Evolutionary conservation across 2,888 invertebrate genomes (phyloP).

Genomic region (Ormyrus rosae): DNA sequence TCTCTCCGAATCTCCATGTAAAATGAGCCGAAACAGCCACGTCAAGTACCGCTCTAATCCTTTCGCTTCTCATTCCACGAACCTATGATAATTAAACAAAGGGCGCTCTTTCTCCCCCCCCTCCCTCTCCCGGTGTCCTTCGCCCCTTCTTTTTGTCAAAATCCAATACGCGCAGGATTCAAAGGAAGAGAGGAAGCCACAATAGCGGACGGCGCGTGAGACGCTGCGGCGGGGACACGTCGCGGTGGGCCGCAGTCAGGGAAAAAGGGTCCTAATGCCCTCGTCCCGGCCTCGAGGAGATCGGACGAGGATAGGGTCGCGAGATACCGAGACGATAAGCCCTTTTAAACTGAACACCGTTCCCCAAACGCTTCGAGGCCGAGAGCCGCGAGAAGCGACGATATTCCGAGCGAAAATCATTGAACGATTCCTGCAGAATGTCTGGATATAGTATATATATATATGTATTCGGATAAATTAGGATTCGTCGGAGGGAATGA

Average conservation of each 20-base stretch:
- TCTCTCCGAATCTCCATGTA: slow-evolving; percentile 13
- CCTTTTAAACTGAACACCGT: slow-evolving; percentile 61
- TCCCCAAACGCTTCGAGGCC: neutral
- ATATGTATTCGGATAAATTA: neutral
- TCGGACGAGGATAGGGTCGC: slow-evolving; percentile 60
- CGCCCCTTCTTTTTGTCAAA: slow-evolving; percentile 15
- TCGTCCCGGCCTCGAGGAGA: slow-evolving; percentile 53
- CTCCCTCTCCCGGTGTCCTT: no score
- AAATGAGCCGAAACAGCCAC: neutral
- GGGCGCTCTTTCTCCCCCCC: neutral
- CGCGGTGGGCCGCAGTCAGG: slow-evolving; percentile 59
- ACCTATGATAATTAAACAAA: slow-evolving; percentile 50
- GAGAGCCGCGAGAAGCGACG: neutral
- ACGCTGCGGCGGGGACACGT: slow-evolving; percentile 24
- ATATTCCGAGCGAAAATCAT: neutral
- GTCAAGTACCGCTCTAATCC: slow-evolving; percentile 33
- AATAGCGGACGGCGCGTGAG: slow-evolving; percentile 24
- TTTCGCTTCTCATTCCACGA: slow-evolving; percentile 12
- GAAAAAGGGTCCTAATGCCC: slow-evolving; percentile 58
- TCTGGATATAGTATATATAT: neutral
- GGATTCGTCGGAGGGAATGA: neutral
- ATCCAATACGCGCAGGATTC: slow-evolving; percentile 1
- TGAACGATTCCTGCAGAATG: neutral
- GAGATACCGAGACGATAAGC: slow-evolving; percentile 64
- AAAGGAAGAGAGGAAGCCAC: neutral